Base-by-base conservation (phyloP, 1,140 invertebrate species). In the Eueides isabella region DNA sequence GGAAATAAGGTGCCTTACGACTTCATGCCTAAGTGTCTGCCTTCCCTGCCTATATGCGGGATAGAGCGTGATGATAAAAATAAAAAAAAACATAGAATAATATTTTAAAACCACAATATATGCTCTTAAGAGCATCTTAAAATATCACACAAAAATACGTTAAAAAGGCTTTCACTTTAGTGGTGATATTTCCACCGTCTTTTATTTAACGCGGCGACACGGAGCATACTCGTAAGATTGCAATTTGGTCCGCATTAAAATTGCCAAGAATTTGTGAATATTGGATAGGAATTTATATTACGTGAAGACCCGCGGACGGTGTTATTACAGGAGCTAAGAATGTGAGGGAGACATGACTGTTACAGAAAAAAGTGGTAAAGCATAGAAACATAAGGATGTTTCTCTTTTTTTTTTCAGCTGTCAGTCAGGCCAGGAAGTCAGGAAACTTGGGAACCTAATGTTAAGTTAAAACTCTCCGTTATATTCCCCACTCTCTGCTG, bases 231-330 rank as follows among this genome's bases (percentile, higher is more conserved):
- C 35, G 35, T 38, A 81, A 79, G 80, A 88, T 85, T 88, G 88
- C 87, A 87, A 87, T 88, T 87, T 88, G 80, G 85, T 69, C 55
- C 75, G 78, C 81, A 85, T 89, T 87, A 88, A 85, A 87, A 87
- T 83, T 77, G 66, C 75, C 29, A 70, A 71, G 81, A 88, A 90
- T 90, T 90, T 90, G 88, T 90, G 88, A 85, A 90, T 90, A 90
- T 90, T 90, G 88, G 88, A 84, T 83, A 77, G 83, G 86, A 88
- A 87, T 88, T 90, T 90, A 88, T 90, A 90, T 88, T 83, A 86
- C 81, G 44, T 74, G 72, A 65, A 73, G 69, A 61, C 72, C 61
- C 74, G 71, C 74, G 77, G 67, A 74, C 48, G 71, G 68, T 48
- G 62, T 61, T 9, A 0, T 3, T 26, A 23, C 19, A 1, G 9